phyloP scores from a whole-genome alignment of 2,888 invertebrate genomes.

The Sinelater perroti region DNA sequence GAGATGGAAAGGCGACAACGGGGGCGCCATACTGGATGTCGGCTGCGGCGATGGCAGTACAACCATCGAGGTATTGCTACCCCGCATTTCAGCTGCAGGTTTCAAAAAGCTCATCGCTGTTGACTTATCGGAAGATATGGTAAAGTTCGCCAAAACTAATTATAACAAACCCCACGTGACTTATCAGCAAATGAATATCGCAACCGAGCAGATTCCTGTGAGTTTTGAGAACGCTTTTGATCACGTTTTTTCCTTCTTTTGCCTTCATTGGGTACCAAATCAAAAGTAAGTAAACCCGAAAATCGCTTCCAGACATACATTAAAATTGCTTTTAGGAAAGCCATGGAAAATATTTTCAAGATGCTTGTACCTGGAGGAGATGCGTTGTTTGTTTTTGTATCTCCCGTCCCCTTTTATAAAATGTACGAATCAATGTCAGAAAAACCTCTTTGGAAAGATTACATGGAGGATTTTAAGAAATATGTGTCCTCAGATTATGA shows the following conservation, averaged over 20 bases:
- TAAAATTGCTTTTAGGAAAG: conserved; percentile 67
- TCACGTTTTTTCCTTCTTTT: conserved; percentile 80
- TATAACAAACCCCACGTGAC: conserved; percentile 62
- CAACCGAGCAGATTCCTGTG: conserved; percentile 61
- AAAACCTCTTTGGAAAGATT: conserved; percentile 66
- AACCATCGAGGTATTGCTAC: conserved; percentile 70
- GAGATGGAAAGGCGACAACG: conserved; percentile 59
- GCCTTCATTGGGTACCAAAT: conserved; percentile 81
- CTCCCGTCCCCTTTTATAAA: conserved; percentile 73
- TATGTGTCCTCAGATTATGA: conserved; percentile 76
- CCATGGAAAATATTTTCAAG: conserved; percentile 71
- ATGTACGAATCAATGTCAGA: conserved; percentile 71
- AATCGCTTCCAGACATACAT: too few species aligned
- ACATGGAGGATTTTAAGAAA: conserved; percentile 71
- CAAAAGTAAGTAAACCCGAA: conserved; percentile 75
- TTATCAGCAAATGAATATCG: conserved; percentile 69
- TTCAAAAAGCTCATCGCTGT: conserved; percentile 68
- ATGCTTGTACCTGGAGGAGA: conserved; percentile 75
- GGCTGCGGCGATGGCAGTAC: conserved; percentile 81
- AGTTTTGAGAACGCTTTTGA: conserved; percentile 66
- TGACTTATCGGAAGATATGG: conserved; percentile 78
- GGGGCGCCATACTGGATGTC: conserved; percentile 71
- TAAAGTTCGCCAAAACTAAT: conserved; percentile 69
- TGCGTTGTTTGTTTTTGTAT: conserved; percentile 73
- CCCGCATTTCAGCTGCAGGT: conserved; percentile 67